Percentiles rank a stretch among this genome's conserved stretches.
phyloP scores from a whole-genome alignment of 2,888 invertebrate genomes.

The Harmothoe impar region DNA sequence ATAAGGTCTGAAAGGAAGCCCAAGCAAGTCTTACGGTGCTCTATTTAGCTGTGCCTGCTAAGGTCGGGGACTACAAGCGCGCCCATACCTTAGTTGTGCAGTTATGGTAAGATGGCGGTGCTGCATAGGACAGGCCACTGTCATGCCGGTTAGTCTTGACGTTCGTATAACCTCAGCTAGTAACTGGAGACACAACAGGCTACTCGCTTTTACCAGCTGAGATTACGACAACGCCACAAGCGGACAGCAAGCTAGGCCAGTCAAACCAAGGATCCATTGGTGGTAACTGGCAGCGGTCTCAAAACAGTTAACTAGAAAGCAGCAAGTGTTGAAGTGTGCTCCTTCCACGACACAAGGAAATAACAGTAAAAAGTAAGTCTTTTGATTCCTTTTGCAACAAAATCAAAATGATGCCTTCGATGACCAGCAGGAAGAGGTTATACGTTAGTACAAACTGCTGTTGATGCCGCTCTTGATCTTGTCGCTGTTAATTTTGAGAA shows the following conservation, averaged over 20 bases:
- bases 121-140: slow-evolving; percentile 34
- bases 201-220: slow-evolving; percentile 99
- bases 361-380: neutral
- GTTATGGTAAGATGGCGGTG: slow-evolving; percentile 57
- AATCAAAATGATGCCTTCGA: slow-evolving; percentile 29
- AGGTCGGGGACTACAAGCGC: slow-evolving; percentile 53
- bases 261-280: slow-evolving; percentile 45
- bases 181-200: slow-evolving; percentile 65
- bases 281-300: slow-evolving; percentile 54
- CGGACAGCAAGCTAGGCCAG: slow-evolving; percentile 63
- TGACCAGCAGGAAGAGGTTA: neutral
- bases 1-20: slow-evolving; percentile 52
- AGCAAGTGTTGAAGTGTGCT: slow-evolving; percentile 49
- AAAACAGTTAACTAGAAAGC: slow-evolving; percentile 49
- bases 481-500: slow-evolving; percentile 24
- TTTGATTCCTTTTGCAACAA: neutral
- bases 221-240: slow-evolving; percentile 89
- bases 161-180: slow-evolving; percentile 89
- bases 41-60: slow-evolving; percentile 44
- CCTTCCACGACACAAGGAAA: slow-evolving; percentile 40
- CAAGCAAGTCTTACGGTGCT: slow-evolving; percentile 62
- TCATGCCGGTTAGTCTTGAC: slow-evolving; percentile 69
- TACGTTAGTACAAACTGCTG: neutral
- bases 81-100: slow-evolving; percentile 52
- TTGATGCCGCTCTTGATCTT: neutral